These are phyloP conservation scores for Ophiothrix spiculata DNA, from an alignment of 35 echinoderm and acorn worm species.

Conservation along the genomic window DNA sequence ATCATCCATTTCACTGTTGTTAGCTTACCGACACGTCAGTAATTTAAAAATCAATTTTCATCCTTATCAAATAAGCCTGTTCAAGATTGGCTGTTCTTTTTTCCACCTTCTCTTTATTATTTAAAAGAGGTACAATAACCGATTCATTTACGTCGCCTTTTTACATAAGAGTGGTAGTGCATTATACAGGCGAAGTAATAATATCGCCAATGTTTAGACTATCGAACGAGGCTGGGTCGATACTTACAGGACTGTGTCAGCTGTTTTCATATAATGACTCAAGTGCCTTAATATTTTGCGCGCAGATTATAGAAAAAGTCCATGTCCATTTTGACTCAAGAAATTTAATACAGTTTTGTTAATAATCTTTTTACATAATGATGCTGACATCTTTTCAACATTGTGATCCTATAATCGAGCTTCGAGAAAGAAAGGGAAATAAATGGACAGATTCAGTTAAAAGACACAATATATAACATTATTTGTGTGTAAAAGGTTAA, in stretches of 20 bases:
- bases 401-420: too few species aligned
- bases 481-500: too few species aligned
- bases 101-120: background rate
- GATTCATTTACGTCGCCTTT: background rate
- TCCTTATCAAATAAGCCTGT: background rate
- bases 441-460: too few species aligned
- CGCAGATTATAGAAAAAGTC: too few species aligned
- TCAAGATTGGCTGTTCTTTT: background rate
- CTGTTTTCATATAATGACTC: constrained; percentile 7
- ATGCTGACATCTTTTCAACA: too few species aligned
- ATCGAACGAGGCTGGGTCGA: background rate
- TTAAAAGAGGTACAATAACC: background rate
- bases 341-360: too few species aligned
- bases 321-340: too few species aligned
- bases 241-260: background rate
- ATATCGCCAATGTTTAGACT: background rate
- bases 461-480: too few species aligned
- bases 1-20: background rate
- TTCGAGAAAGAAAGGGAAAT: too few species aligned
- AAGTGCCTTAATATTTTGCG: too few species aligned
- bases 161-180: background rate
- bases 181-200: background rate
- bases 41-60: background rate
- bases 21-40: background rate
- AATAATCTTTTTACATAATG: too few species aligned